Conservation (phyloP, 2,888 invertebrate species). For the Cheilosia soror region DNA sequence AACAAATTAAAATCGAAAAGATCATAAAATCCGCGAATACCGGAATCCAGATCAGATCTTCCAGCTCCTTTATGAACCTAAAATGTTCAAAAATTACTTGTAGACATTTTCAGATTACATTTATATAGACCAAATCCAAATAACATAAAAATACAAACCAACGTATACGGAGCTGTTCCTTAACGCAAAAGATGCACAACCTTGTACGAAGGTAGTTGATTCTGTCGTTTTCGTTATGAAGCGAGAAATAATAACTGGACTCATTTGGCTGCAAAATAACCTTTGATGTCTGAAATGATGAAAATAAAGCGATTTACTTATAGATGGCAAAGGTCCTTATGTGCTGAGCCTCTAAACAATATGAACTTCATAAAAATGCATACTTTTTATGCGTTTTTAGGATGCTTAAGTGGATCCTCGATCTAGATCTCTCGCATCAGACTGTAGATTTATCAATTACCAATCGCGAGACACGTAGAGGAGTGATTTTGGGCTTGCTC, state of each 20-base stretch:
- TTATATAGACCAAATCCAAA: background rate
- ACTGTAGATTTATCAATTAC: no score
- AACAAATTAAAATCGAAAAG: slow-evolving; percentile 80
- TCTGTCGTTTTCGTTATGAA: slow-evolving; percentile 20
- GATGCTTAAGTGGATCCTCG: no score
- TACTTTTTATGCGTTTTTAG: no score
- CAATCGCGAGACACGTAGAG: no score
- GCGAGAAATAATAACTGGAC: background rate
- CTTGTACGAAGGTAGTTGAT: slow-evolving; percentile 74
- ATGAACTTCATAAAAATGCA: no score
- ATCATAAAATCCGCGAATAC: slow-evolving; percentile 80
- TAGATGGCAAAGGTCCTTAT: no score
- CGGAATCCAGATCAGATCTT: slow-evolving; percentile 78
- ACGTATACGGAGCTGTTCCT: slow-evolving; percentile 78
- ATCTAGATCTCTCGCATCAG: no score
- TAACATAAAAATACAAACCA: slow-evolving; percentile 55
- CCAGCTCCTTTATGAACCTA: slow-evolving; percentile 76
- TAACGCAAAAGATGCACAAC: slow-evolving; percentile 77
- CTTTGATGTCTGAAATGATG: slow-evolving; percentile 33
- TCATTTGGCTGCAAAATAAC: slow-evolving; percentile 36
- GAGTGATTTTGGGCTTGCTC: no score
- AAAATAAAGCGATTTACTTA: no score
- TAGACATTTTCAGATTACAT: no score
- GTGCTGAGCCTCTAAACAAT: no score
- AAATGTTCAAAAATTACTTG: background rate